Percentiles rank a stretch among this genome's conserved stretches.
Evolutionary conservation across 2,888 invertebrate species (phyloP).

Genomic region (Eilema caniola): DNA sequence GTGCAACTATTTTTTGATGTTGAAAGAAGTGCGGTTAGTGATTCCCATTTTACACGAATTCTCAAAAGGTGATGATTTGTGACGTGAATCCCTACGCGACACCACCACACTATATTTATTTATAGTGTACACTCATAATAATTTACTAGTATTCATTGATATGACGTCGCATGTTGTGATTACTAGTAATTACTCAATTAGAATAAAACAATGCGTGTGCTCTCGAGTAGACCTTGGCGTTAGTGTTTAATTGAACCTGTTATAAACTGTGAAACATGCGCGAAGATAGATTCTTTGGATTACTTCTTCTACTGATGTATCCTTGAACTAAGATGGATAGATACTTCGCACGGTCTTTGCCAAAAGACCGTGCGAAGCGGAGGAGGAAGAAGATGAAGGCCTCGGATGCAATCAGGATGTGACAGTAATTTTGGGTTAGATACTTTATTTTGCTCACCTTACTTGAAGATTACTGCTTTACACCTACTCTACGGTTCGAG

Average conservation of each 20-base stretch:
- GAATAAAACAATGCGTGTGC: constrained; percentile 29
- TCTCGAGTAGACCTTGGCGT: constrained; percentile 28
- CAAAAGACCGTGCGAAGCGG: no score
- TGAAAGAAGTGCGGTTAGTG: constrained; percentile 20
- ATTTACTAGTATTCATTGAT: constrained; percentile 38
- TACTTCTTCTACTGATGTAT: constrained; percentile 6
- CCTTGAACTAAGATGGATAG: neutral
- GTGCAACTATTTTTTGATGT: neutral
- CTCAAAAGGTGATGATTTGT: constrained; percentile 13
- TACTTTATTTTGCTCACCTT: no score
- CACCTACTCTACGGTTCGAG: no score
- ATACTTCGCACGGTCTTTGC: no score
- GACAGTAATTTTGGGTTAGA: no score
- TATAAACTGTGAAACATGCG: constrained; percentile 1
- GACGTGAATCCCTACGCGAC: constrained; percentile 16
- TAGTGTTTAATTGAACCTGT: constrained; percentile 21
- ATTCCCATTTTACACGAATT: constrained; percentile 30
- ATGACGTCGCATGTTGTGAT: constrained; percentile 34
- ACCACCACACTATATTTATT: constrained; percentile 37
- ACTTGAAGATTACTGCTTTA: no score
- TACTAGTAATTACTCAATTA: constrained; percentile 33
- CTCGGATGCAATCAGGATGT: no score
- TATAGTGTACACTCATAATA: constrained; percentile 38
- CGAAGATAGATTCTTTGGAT: constrained; percentile 21
- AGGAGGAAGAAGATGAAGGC: no score